Evolutionary conservation across 2,888 invertebrate genomes (phyloP).

Genomic region (Gisinianus flammeolus): DNA sequence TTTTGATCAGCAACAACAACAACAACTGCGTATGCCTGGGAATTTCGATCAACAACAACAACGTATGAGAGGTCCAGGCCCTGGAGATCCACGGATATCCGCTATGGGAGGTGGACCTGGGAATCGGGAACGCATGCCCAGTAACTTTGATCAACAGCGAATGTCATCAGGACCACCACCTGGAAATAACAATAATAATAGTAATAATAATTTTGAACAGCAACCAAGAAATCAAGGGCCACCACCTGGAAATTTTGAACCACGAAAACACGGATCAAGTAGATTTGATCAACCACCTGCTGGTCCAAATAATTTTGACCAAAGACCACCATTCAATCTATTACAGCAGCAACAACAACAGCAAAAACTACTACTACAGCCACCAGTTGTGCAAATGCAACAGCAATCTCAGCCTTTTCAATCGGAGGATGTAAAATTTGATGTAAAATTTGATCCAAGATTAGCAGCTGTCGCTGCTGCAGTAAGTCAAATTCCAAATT

Average conservation of each 20-base stretch:
- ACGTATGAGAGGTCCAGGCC: background rate
- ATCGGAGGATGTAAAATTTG: background rate
- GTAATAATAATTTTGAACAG: conserved; percentile 19
- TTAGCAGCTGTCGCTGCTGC: too few species aligned
- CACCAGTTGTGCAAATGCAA: background rate
- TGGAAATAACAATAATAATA: too few species aligned
- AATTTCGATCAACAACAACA: conserved; percentile 29
- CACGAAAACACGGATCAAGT: background rate
- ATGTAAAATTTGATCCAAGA: background rate
- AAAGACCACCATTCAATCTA: conserved; percentile 22
- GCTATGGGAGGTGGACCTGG: background rate
- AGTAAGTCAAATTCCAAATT: background rate
- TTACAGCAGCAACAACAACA: background rate
- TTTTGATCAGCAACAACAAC: background rate
- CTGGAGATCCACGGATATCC: too few species aligned
- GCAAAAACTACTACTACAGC: background rate
- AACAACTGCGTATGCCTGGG: background rate
- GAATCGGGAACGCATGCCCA: background rate
- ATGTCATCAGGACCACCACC: background rate
- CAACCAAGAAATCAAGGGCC: conserved; percentile 17
- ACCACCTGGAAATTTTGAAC: conserved; percentile 16
- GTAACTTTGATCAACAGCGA: conserved; percentile 28
- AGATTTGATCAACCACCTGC: conserved; percentile 23
- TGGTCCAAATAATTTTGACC: conserved; percentile 26
- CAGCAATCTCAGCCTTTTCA: conserved; percentile 3